Evolutionary conservation across 2,113 vertebrate species (phyloP).

Genomic region (Abramis brama): DNA sequence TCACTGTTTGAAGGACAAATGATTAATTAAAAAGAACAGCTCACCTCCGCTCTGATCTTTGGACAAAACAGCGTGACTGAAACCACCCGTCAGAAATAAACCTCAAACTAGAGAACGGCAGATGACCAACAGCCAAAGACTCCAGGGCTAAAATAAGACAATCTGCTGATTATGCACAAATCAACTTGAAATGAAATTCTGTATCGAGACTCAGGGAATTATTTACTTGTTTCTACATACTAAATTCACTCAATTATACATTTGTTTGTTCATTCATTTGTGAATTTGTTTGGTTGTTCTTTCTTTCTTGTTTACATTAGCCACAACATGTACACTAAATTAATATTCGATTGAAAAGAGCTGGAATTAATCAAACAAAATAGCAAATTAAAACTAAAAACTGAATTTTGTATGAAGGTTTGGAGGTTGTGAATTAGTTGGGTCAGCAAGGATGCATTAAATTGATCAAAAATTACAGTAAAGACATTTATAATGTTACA

Average conservation of each 20-base stretch:
- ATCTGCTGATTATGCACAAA: conserved; percentile 25
- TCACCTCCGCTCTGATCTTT: conserved; percentile 73
- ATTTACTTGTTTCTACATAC: neutral
- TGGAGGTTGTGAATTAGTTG: neutral
- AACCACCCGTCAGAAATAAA: conserved; percentile 60
- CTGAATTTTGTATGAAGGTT: neutral
- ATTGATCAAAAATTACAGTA: neutral
- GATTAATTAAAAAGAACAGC: conserved; percentile 80
- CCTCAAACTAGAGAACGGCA: conserved; percentile 60
- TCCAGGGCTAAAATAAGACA: neutral
- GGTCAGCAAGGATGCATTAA: neutral
- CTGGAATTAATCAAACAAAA: too few relatives aligned
- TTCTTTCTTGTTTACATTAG: neutral
- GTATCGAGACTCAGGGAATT: neutral
- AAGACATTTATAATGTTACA: neutral
- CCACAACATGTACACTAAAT: neutral
- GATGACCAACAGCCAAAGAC: conserved; percentile 37
- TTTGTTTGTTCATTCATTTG: too few relatives aligned
- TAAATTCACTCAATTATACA: neutral
- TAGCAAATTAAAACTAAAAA: too few relatives aligned
- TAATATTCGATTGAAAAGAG: neutral
- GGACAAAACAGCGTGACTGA: conserved; percentile 65
- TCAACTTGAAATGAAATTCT: conserved; percentile 4
- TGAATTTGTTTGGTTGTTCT: neutral
- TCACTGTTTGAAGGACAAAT: conserved; percentile 79